Evolutionary conservation across 2,888 invertebrate genomes (phyloP).

Genomic region (Rhyacophila evoluta): DNA sequence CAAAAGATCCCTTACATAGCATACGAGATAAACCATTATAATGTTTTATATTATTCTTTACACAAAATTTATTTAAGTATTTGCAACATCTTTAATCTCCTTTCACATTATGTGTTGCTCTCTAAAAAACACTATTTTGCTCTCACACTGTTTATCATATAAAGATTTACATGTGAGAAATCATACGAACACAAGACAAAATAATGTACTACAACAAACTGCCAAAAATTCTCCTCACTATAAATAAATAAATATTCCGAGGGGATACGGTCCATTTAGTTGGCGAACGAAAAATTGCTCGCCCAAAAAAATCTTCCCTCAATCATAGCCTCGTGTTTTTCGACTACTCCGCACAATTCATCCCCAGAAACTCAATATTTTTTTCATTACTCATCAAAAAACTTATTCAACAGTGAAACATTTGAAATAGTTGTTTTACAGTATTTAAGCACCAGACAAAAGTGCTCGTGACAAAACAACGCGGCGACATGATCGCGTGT

Average conservation of each 20-base stretch:
- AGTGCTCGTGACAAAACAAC: too few species aligned
- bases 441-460: too few species aligned
- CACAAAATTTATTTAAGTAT: too few species aligned
- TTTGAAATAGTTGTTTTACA: too few species aligned
- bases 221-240: constrained; percentile 9
- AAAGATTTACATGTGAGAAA: background rate
- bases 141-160: background rate
- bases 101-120: background rate
- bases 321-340: background rate
- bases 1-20: too few species aligned
- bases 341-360: background rate
- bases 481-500: too few species aligned
- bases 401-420: too few species aligned
- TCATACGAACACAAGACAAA: background rate
- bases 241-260: constrained; percentile 20
- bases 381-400: too few species aligned
- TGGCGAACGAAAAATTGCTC: constrained; percentile 19
- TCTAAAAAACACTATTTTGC: background rate
- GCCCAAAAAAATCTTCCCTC: background rate
- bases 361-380: background rate
- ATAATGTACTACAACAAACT: background rate
- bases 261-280: constrained; percentile 19
- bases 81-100: too few species aligned
- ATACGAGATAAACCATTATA: too few species aligned
- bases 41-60: too few species aligned